phyloP scores from a whole-genome alignment of 2,113 vertebrate species.

The Hippopotamus amphibius region DNA sequence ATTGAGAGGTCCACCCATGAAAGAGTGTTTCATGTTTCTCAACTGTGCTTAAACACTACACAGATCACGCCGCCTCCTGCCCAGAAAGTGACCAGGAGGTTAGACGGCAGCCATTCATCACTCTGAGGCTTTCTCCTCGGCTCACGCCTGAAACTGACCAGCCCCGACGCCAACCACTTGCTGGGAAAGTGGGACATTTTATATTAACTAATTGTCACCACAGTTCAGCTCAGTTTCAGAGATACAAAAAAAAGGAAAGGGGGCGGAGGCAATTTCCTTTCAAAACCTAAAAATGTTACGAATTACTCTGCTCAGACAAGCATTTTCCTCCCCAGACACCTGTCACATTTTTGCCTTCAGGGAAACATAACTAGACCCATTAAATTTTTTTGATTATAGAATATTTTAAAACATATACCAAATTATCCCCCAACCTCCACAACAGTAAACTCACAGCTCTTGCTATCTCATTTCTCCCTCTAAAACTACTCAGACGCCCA shows the following conservation, averaged over 20 bases:
- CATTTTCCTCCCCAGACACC: not conserved
- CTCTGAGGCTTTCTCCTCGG: conserved; percentile 80
- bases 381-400: not conserved
- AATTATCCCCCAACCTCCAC: not conserved
- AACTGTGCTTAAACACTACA: conserved; percentile 43
- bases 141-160: conserved; percentile 77
- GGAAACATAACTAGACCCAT: conserved; percentile 4
- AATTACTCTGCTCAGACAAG: conserved; percentile 53
- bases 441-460: not conserved
- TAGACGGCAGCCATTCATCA: conserved; percentile 76
- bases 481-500: not conserved
- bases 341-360: conserved; percentile 6
- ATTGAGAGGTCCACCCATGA: not conserved
- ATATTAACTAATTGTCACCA: conserved; percentile 67
- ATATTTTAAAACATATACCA: conserved; percentile 28
- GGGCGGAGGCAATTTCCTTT: not conserved
- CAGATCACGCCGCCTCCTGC: conserved; percentile 65
- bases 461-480: not conserved
- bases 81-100: conserved; percentile 78
- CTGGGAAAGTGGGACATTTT: conserved; percentile 71
- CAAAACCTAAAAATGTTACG: conserved; percentile 5
- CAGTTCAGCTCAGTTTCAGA: conserved; percentile 61
- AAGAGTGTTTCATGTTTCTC: conserved; percentile 69
- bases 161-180: conserved; percentile 66
- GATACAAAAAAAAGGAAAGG: not conserved